Percentiles rank a stretch among this genome's conserved stretches.
Conservation (phyloP, 2,797 vertebrate genomes). For the Hypotaenidia philippensis region DNA sequence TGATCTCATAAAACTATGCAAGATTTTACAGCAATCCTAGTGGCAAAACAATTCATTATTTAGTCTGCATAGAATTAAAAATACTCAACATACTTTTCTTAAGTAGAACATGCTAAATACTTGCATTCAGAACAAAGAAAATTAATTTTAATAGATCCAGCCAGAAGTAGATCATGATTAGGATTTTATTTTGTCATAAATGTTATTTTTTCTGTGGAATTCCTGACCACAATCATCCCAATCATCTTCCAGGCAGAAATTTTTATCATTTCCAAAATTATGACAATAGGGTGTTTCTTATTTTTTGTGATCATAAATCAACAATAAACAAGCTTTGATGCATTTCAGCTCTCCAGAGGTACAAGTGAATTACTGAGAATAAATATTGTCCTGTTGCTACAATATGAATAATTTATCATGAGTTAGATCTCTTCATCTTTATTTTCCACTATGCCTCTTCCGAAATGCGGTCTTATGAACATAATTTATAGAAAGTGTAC, state of each 20-base stretch:
- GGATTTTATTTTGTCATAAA: not conserved
- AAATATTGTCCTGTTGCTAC: constrained; percentile 31
- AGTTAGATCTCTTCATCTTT: constrained; percentile 27
- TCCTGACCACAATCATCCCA: not conserved
- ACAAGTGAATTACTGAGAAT: constrained; percentile 20
- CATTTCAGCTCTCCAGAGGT: constrained; percentile 24
- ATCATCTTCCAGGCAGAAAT: not conserved
- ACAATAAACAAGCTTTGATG: constrained; percentile 1
- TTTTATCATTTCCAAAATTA: not conserved
- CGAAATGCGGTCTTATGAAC: not conserved
- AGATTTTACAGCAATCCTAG: not conserved
- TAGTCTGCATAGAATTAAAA: not conserved
- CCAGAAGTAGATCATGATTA: not conserved
- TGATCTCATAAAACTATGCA: not conserved
- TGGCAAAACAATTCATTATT: not conserved
- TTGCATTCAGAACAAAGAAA: not conserved
- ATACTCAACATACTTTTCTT: not conserved
- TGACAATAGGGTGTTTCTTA: not conserved
- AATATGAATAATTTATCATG: constrained; percentile 52
- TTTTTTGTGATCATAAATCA: not conserved
- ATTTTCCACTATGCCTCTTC: constrained; percentile 6
- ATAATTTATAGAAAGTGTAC: constrained; percentile 33
- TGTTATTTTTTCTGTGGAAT: not conserved
- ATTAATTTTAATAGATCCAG: not conserved
- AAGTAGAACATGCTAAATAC: not conserved